phyloP scores from a whole-genome alignment of 1,140 invertebrate species.

The Macrotrachela quadricornifera region DNA sequence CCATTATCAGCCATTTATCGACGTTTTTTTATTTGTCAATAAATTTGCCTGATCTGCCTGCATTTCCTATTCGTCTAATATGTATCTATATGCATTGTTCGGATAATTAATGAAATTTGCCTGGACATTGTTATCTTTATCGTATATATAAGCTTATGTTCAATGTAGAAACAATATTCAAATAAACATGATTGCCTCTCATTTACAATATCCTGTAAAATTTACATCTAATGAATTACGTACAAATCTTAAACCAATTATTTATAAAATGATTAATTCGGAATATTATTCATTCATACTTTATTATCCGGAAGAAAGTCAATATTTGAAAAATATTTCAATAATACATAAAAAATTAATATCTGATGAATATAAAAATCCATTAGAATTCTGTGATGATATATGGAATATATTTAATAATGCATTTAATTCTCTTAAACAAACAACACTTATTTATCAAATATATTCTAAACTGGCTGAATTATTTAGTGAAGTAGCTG shows the following conservation, averaged over 20 bases:
- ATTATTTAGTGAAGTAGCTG: constrained; percentile 89
- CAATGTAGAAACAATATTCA: too few relatives aligned
- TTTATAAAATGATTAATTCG: background rate
- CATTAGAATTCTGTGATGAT: constrained; percentile 98
- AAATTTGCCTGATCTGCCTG: too few relatives aligned
- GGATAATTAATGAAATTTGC: too few relatives aligned
- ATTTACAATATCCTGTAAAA: too few relatives aligned
- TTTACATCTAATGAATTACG: background rate
- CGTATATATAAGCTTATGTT: too few relatives aligned
- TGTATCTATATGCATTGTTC: too few relatives aligned
- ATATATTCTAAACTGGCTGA: constrained; percentile 95
- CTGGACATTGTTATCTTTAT: too few relatives aligned
- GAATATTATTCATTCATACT: constrained; percentile 44
- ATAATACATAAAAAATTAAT: constrained; percentile 67
- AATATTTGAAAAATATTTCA: constrained; percentile 88
- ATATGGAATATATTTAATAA: constrained; percentile 99
- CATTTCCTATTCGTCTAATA: too few relatives aligned
- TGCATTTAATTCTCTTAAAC: constrained; percentile 96
- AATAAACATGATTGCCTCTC: too few relatives aligned
- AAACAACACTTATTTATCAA: constrained; percentile 87
- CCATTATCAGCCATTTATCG: too few relatives aligned
- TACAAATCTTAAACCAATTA: background rate
- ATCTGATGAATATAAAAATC: constrained; percentile 77
- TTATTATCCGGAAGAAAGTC: constrained; percentile 96
- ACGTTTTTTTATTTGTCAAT: too few relatives aligned